Evolutionary conservation across 1,140 invertebrate genomes (phyloP), one percentile per base, ranked within the genome.

Genomic region (Rhizoglyphus robini): DNA sequence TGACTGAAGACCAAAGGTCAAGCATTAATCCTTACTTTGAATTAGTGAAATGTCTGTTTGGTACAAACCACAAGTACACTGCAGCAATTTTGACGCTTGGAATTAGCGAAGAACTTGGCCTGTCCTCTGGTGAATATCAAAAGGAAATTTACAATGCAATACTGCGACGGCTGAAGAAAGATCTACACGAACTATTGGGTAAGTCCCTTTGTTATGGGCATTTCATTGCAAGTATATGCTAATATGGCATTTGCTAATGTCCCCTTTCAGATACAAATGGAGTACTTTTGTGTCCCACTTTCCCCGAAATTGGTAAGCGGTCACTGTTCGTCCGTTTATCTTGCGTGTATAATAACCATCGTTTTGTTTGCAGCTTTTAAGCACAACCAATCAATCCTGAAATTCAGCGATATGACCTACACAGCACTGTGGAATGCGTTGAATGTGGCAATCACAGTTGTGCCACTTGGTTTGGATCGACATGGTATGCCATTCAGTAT

Each of bases 351-450:
- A n/a, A n/a, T n/a, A n/a, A n/a, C n/a, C 86, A 1, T 83, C 85
- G 15, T 60, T 32, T 46, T 60, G 2, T 79, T 78, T 20, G 75
- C 86, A 29, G 90, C 92, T 0, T 85, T 84, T 4, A 88, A 90
- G 73, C 92, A 96, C 77, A 84, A 86, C 72, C 82, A 86, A 51
- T 81, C 86, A 27, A 80, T 89, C 68, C 75, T 88, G 1, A 83
- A 86, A 63, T 84, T 88, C 1, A 87, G 82, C 71, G 93, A 95
- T 76, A 93, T 93, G 76, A 80, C 83, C 4, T 92, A 95, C 74
- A 92, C 88, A 1, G 51, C 64, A 15, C 3, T 69, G 2, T 77
- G 78, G 51, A 80, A 79, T 72, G 71, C 74, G 25, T 67, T 80
- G 41, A 76, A 74, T 2, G 68, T 78, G 11, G 78, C 79, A 0